These are phyloP conservation scores for Polypterus senegalus DNA, from an alignment of 2,113 vertebrate species.

Conservation along the genomic window DNA sequence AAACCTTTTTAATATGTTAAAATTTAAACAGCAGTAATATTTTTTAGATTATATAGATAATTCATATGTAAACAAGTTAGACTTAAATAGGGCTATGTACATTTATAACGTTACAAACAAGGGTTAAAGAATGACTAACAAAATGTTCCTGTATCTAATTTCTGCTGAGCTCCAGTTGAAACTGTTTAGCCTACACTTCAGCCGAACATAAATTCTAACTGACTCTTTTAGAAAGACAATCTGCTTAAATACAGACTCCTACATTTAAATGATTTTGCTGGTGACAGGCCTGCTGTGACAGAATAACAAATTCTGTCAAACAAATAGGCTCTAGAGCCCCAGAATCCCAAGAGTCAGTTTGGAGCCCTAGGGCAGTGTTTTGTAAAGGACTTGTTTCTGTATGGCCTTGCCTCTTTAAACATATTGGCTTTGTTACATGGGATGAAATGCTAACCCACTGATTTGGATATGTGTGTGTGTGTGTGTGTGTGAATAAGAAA, in stretches of 20 bases:
- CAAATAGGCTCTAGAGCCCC: constrained; percentile 55
- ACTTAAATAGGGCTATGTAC: too few relatives aligned
- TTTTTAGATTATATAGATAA: too few relatives aligned
- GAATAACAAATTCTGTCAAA: constrained; percentile 55
- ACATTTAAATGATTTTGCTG: constrained; percentile 57
- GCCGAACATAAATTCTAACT: constrained; percentile 39
- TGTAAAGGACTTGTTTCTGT: constrained; percentile 55
- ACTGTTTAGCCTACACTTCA: constrained; percentile 33
- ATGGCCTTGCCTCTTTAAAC: constrained; percentile 53
- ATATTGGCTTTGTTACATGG: constrained; percentile 58
- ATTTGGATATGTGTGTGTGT: constrained; percentile 2
- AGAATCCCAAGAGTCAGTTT: constrained; percentile 45
- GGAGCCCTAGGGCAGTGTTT: constrained; percentile 48
- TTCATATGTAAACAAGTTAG: too few relatives aligned
- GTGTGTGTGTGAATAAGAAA: constrained; percentile 19
- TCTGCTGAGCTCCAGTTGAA: constrained; percentile 31
- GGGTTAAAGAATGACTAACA: too few relatives aligned
- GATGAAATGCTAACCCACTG: constrained; percentile 52
- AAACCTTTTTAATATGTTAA: neutral
- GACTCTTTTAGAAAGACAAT: constrained; percentile 46
- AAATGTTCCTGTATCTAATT: constrained; percentile 16
- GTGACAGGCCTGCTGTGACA: constrained; percentile 55
- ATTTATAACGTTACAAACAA: too few relatives aligned
- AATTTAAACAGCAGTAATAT: neutral
- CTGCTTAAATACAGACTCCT: constrained; percentile 58